Evolutionary conservation across 2,888 invertebrate genomes (phyloP).

Genomic region (Xanthorhoe spadicearia): DNA sequence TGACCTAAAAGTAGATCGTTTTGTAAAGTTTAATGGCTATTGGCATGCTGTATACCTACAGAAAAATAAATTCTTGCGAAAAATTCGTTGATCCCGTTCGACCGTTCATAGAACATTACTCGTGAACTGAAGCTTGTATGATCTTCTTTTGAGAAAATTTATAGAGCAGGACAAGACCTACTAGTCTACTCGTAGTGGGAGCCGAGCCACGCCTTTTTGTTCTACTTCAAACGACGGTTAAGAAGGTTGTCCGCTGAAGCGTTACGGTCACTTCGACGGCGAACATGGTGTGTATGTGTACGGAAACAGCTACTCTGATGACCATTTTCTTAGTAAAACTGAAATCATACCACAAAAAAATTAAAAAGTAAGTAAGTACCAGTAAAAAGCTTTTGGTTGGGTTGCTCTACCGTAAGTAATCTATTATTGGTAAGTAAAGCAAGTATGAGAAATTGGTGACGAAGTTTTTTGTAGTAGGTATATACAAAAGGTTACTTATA

Average conservation of each 20-base stretch:
- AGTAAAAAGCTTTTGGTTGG: too few species aligned
- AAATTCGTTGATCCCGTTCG: constrained; percentile 17
- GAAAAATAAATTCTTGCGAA: constrained; percentile 17
- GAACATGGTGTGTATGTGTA: too few species aligned
- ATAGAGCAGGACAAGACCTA: background rate
- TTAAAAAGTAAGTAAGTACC: too few species aligned
- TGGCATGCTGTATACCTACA: constrained; percentile 52
- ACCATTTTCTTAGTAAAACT: too few species aligned
- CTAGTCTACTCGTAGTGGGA: background rate
- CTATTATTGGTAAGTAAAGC: too few species aligned
- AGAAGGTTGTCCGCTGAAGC: background rate
- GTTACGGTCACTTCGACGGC: background rate
- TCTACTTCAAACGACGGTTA: background rate
- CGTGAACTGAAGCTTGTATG: background rate
- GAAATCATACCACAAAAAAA: too few species aligned
- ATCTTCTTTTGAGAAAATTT: too few species aligned
- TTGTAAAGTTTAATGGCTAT: constrained; percentile 46
- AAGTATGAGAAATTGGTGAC: too few species aligned
- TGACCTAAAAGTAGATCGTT: constrained; percentile 57
- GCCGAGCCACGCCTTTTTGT: background rate
- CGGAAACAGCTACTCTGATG: too few species aligned
- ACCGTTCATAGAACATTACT: constrained; percentile 4
- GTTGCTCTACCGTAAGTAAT: too few species aligned
- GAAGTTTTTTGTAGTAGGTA: too few species aligned
- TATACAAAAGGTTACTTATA: too few species aligned